Conservation (phyloP, 2,113 vertebrate species). For the Pao palembangensis region DNA sequence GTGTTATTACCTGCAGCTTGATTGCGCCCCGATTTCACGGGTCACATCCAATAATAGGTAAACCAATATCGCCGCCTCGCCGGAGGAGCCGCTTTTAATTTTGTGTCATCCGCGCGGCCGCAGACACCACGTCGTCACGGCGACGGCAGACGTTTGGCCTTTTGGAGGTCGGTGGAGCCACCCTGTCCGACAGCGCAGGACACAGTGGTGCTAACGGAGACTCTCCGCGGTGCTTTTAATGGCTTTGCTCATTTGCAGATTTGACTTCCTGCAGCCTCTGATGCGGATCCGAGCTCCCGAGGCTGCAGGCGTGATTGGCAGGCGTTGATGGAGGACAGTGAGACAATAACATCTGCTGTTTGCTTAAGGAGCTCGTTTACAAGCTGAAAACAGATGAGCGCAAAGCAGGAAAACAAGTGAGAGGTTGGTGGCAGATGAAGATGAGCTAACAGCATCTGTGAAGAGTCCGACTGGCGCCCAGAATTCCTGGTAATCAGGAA, state of each 20-base stretch:
- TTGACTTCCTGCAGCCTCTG: background rate
- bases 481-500: conserved; percentile 41
- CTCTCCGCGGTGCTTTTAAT: conserved; percentile 1
- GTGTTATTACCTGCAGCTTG: conserved; percentile 34
- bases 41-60: background rate
- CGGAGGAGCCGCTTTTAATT: background rate
- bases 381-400: conserved; percentile 11
- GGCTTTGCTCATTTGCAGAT: conserved; percentile 26
- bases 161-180: too few species aligned
- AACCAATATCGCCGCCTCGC: conserved; percentile 1
- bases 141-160: too few species aligned
- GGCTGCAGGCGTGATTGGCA: too few species aligned
- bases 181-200: too few species aligned
- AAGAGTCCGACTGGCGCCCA: conserved; percentile 27
- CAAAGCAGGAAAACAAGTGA: background rate
- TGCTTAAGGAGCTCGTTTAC: conserved; percentile 20
- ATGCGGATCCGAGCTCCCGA: too few species aligned
- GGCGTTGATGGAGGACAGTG: too few species aligned
- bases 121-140: too few species aligned
- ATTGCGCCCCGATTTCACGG: conserved; percentile 35
- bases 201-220: too few species aligned
- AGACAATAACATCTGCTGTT: background rate
- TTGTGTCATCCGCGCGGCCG: too few species aligned
- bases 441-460: conserved; percentile 43
- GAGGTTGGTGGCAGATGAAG: conserved; percentile 30